Evolutionary conservation across 2,797 vertebrate species (phyloP), one percentile per base, ranked within the genome.

Genomic region (Acestrorhynchus altus): DNA sequence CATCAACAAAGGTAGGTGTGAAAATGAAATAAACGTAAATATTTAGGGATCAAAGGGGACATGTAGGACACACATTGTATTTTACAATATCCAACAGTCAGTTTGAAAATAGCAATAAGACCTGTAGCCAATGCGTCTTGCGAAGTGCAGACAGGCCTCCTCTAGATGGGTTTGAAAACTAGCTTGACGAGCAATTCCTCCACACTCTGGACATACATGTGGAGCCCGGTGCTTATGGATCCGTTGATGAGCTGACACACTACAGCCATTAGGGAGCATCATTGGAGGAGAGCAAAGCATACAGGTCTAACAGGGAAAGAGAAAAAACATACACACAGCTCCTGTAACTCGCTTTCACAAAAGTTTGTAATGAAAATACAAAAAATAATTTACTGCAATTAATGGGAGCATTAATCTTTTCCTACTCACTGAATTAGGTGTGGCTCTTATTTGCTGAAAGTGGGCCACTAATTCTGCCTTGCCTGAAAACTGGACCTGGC

Each of bases 61-160:
- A 28, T 60, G 4, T 10, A 63, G 4, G 15, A 13, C 9, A 22
- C 13, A 3, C 18, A 1, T n/a, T 42, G 13, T 22, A 54, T 54
- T 24, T 9, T 4, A 22, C 9, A 24, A 13, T 24, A 24, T 54
- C 11, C n/a, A 10, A 7, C 7, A 54, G 1, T 12, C 3, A 26
- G 13, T 20, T 61, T 28, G 2, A 54, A 5, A 52, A 10, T 9
- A 26, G 46, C 4, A 22, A 28, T 11, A 24, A 79, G 31, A 99
- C 97, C 96, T 96, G 95, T 99, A 99, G 0, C 98, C 98, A 0
- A 99, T 95, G 31, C 97, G 93, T 0, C 98, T 95, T 24, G 96
- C 92, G 83, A 96, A 97, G 83, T 99, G 97, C 79, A 98, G 92
- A 79, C 98, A 99, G 78, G 92, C 90, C 1, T 98, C 94, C 15